A percentile compares a stretch with the other conserved stretches of the same genome.
Evolutionary conservation across 1,140 invertebrate genomes (phyloP).

Genomic region (Zaprionus davidi): DNA sequence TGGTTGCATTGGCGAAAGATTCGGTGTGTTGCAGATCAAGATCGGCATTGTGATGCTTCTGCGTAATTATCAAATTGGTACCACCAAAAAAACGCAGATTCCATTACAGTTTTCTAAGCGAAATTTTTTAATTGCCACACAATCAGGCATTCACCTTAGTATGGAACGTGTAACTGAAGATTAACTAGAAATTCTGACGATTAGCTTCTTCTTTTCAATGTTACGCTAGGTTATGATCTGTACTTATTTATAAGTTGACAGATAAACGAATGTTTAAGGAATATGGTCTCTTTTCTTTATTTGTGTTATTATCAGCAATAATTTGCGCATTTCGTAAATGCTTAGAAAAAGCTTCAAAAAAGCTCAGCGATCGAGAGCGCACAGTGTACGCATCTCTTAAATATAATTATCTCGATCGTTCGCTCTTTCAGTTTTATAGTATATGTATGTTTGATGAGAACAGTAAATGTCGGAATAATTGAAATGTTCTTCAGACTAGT

Average conservation of each 20-base stretch:
- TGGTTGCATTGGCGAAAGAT: conserved; percentile 85
- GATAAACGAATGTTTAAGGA: conserved; percentile 13
- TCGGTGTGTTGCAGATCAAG: conserved; percentile 85
- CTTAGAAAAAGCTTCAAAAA: conserved; percentile 2
- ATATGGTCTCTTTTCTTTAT: neutral
- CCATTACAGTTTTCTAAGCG: conserved; percentile 42
- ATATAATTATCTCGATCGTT: conserved; percentile 5
- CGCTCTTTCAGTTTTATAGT: neutral
- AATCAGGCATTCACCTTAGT: conserved; percentile 55
- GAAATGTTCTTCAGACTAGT: neutral
- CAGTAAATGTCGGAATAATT: neutral
- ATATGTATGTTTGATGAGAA: neutral
- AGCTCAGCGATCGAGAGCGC: conserved; percentile 6
- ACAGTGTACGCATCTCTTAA: neutral
- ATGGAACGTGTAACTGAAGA: conserved; percentile 37
- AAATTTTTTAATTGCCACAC: conserved; percentile 47
- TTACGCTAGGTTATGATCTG: conserved; percentile 20
- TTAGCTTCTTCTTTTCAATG: neutral
- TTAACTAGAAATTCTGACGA: neutral
- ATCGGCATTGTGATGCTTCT: conserved; percentile 75
- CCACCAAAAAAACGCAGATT: conserved; percentile 56
- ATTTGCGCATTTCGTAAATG: conserved; percentile 9
- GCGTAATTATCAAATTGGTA: conserved; percentile 53
- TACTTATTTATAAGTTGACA: neutral
- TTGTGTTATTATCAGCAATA: neutral